These are phyloP conservation scores for Ceratina australensis DNA, from an alignment of 1,140 invertebrate genomes.

Conservation along the genomic window DNA sequence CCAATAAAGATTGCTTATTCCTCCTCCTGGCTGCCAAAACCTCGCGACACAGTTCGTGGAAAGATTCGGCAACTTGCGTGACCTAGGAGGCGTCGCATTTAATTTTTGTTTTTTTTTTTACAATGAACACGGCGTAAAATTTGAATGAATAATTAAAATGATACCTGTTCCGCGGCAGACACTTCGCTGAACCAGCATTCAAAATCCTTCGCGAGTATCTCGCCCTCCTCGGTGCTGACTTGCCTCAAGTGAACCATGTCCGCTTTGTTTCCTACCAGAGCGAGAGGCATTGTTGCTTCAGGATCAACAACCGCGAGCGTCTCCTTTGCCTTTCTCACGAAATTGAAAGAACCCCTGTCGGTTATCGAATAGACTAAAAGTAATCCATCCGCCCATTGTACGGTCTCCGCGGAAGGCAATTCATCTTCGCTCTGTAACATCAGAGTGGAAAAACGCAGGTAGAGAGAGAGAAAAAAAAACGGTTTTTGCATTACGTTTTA, in stretches of 20 bases:
- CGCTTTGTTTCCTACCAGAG: constrained; percentile 93
- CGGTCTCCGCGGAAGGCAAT: constrained; percentile 86
- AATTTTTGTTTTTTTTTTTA: background rate
- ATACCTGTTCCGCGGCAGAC: constrained; percentile 92
- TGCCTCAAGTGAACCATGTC: constrained; percentile 95
- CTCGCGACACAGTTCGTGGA: constrained; percentile 90
- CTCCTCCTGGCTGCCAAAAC: constrained; percentile 87
- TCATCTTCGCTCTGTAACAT: constrained; percentile 83
- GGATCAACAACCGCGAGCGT: constrained; percentile 81
- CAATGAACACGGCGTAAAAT: background rate
- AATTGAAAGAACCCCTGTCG: constrained; percentile 92
- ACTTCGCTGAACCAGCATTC: constrained; percentile 94
- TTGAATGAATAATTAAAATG: constrained; percentile 33
- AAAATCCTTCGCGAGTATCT: constrained; percentile 92
- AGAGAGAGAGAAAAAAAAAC: background rate
- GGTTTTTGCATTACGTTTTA: background rate
- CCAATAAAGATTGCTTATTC: constrained; percentile 90
- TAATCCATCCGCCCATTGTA: constrained; percentile 94
- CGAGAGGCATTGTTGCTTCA: constrained; percentile 86
- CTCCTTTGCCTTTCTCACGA: constrained; percentile 87
- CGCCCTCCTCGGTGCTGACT: constrained; percentile 92
- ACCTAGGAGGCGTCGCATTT: constrained; percentile 61
- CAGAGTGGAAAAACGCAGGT: too few species aligned
- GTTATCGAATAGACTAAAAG: constrained; percentile 95
- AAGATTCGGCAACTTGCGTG: constrained; percentile 88